A percentile compares a stretch with the other conserved stretches of the same genome.
phyloP scores from a whole-genome alignment of 2,113 vertebrate genomes.

The Microcebus tavaratra region DNA sequence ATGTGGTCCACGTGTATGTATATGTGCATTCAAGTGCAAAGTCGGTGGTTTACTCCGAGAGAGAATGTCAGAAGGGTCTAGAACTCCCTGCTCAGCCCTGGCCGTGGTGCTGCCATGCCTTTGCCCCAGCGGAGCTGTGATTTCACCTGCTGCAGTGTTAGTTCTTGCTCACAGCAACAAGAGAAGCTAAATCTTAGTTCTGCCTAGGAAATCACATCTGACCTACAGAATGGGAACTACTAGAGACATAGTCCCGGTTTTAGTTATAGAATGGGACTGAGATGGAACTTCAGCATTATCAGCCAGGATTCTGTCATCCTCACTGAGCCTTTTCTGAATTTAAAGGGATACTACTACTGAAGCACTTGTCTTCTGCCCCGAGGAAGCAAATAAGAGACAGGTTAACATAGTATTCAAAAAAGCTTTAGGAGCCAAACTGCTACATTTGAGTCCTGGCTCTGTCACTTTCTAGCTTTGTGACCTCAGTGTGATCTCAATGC shows the following conservation, averaged over 20 bases:
- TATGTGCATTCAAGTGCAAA: background rate
- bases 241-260: background rate
- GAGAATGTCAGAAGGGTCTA: background rate
- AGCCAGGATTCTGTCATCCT: background rate
- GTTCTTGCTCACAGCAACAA: background rate
- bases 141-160: background rate
- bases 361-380: background rate
- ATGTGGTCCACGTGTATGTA: background rate
- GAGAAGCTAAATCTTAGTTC: background rate
- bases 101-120: background rate
- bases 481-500: background rate
- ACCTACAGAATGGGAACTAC: background rate
- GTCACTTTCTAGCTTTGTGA: background rate
- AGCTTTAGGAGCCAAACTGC: background rate
- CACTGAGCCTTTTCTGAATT: constrained; percentile 24
- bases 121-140: background rate
- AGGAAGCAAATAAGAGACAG: background rate
- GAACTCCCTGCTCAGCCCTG: background rate
- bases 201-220: background rate
- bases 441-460: background rate
- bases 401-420: background rate
- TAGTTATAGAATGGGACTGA: background rate
- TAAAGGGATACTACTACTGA: background rate
- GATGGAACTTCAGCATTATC: background rate
- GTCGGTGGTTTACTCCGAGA: background rate